A percentile compares a stretch with the other conserved stretches of the same genome.
Evolutionary conservation across 2,888 invertebrate genomes (phyloP).

Genomic region (Diplolepis rosae): DNA sequence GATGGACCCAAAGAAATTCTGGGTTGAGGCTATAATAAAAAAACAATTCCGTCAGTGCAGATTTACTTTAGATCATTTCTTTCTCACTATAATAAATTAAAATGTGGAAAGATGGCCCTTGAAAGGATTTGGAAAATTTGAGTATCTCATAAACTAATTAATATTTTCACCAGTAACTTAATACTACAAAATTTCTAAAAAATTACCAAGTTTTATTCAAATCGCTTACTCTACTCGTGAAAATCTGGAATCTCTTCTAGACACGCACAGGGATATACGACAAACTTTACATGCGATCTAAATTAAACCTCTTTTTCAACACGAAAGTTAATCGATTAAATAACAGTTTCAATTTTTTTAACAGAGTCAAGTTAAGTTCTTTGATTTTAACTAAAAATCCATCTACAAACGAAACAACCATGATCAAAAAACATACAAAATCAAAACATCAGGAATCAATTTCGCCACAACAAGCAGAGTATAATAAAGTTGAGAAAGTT

Average conservation of each 20-base stretch:
- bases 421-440: not conserved
- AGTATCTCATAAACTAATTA: too few species aligned
- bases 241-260: too few species aligned
- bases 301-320: not conserved
- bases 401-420: conserved; percentile 20
- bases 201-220: too few species aligned
- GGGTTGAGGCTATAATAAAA: conserved; percentile 68
- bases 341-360: not conserved
- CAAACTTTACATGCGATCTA: conserved; percentile 21
- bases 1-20: conserved; percentile 68
- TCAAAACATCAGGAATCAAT: conserved; percentile 9
- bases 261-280: not conserved
- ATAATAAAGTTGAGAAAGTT: conserved; percentile 15
- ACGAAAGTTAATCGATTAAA: not conserved
- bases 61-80: conserved; percentile 65
- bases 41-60: conserved; percentile 61
- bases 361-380: not conserved
- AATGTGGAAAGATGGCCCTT: too few species aligned
- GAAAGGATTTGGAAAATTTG: too few species aligned
- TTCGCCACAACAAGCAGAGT: conserved; percentile 14
- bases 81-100: conserved; percentile 51
- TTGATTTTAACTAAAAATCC: not conserved
- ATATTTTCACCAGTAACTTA: not conserved
- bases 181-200: not conserved
- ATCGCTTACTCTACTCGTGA: not conserved